Evolutionary conservation across 2,113 vertebrate genomes (phyloP), one percentile per base, ranked within the genome.

Genomic region (Tretioscincus oriximinensis): DNA sequence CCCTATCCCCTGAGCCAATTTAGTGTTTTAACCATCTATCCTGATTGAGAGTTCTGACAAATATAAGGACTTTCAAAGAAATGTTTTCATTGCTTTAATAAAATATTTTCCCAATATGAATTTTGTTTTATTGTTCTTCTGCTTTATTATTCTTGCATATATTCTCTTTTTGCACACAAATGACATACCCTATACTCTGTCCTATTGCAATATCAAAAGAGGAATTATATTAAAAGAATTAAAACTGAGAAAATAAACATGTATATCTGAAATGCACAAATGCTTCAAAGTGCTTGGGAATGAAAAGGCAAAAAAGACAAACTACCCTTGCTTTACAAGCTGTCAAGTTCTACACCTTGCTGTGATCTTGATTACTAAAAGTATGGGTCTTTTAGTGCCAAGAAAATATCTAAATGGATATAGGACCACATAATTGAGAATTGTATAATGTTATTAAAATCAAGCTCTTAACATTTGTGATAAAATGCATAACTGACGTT

Each of bases 311-410:
- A 45, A 81, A 63, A 72, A 86, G 76, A 89, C 80, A 91, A 91
- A 92, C 35, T 90, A 91, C 85, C 87, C 85, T 86, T 28, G 71
- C 76, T 90, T 84, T 87, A 90, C 82, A 91, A 95, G 95, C 95
- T 95, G 94, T 94, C 94, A 96, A 94, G 90, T 91, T 93, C 92
- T 93, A 92, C 77, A 86, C 88, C 93, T 94, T 90, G 91, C 94
- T 94, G 95, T 88, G 94, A 93, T 89, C 88, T 90, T 93, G 89
- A 90, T 92, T 93, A 86, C 88, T 94, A 93, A 93, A 77, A 87
- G 80, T 89, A 91, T 77, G 89, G 85, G 85, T 45, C 85, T 93
- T 94, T 93, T 88, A 92, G 77, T 87, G 92, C 78, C 90, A 90
- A 94, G 93, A 93, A 91, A 91, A 85, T 22, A 65, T 41, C 65